phyloP scores from a whole-genome alignment of 2,113 vertebrate genomes.

The Trematomus loennbergii region DNA sequence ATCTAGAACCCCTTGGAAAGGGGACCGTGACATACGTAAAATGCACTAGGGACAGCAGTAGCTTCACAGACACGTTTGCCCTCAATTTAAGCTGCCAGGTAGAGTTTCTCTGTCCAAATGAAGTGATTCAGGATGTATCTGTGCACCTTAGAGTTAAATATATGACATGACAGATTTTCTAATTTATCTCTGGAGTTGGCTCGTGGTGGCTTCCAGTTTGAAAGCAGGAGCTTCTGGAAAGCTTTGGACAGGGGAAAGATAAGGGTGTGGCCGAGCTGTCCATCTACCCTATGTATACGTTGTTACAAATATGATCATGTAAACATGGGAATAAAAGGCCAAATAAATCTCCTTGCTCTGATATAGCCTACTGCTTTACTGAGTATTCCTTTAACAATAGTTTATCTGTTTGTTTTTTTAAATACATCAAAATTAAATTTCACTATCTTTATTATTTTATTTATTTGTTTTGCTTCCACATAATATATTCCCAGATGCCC shows the following conservation, averaged over 20 bases:
- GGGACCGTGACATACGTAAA: conserved; percentile 56
- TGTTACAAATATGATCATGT: too few relatives aligned
- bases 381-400: not conserved
- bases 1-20: conserved; percentile 79
- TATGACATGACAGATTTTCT: not conserved
- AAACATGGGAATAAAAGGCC: not conserved
- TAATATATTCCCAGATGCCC: not conserved
- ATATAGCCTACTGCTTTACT: not conserved
- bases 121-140: not conserved
- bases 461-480: not conserved
- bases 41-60: not conserved
- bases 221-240: not conserved
- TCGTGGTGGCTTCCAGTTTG: not conserved
- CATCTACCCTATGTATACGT: too few relatives aligned
- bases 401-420: not conserved
- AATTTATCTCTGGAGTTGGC: not conserved
- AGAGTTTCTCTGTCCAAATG: not conserved
- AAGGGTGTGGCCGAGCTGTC: too few relatives aligned
- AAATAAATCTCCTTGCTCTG: not conserved
- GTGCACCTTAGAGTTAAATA: not conserved
- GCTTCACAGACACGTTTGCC: fast-evolving
- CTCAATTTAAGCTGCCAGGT: conserved; percentile 27
- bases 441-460: not conserved
- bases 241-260: too few relatives aligned
- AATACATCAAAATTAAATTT: not conserved